Percentiles rank a stretch among this genome's conserved stretches.
These are phyloP conservation scores for Apteryx mantelli DNA, from an alignment of 2,113 vertebrate species.

Conservation along the genomic window DNA sequence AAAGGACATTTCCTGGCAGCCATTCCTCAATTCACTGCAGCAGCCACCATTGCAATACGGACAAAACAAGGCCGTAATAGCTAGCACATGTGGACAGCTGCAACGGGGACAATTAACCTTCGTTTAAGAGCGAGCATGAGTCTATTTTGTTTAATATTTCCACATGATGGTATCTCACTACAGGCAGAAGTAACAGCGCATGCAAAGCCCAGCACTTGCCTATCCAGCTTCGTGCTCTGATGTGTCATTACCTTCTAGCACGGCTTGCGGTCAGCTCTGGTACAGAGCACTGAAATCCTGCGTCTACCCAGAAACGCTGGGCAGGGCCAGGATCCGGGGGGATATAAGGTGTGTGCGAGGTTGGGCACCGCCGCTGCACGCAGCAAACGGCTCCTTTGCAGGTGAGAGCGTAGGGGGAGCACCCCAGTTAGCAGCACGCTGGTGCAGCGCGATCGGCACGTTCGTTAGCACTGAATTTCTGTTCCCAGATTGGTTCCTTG, in stretches of 20 bases:
- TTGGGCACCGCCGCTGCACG: not conserved
- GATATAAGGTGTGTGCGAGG: fast-evolving
- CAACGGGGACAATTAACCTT: constrained; percentile 53
- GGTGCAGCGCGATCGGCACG: not conserved
- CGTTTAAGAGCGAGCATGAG: constrained; percentile 32
- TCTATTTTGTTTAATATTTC: constrained; percentile 60
- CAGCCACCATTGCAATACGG: constrained; percentile 57
- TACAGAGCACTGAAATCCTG: not conserved
- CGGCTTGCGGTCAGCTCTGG: not conserved
- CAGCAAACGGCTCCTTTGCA: not conserved
- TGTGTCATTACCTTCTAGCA: not conserved
- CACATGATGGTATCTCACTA: constrained; percentile 55
- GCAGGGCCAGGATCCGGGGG: fast-evolving
- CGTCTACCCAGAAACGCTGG: not conserved
- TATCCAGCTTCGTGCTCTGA: not conserved
- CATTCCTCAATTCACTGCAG: constrained; percentile 69
- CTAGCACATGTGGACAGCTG: constrained; percentile 77
- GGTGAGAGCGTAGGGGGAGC: not conserved
- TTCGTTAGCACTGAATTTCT: not conserved
- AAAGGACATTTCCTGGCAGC: constrained; percentile 80
- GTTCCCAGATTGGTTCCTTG: not conserved
- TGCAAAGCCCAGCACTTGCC: constrained; percentile 46
- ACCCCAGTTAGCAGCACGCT: not conserved
- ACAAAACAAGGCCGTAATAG: constrained; percentile 77
- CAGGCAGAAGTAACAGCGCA: constrained; percentile 47